A percentile compares a stretch with the other conserved stretches of the same genome.
Evolutionary conservation across 2,797 vertebrate species (phyloP).

Genomic region (Chromobotia macracanthus): DNA sequence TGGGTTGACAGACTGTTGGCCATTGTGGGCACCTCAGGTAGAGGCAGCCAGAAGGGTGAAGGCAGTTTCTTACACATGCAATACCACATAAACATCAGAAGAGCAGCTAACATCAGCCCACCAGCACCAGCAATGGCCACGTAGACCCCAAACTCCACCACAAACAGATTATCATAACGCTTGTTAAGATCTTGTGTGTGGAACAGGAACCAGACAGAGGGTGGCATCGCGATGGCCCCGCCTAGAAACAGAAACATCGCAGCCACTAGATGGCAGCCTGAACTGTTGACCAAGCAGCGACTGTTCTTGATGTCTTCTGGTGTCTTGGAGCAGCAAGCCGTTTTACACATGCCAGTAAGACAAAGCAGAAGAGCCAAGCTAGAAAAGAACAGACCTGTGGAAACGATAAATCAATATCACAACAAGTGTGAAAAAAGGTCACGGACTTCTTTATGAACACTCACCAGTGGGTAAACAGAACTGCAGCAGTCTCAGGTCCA

Average conservation of each 20-base stretch:
- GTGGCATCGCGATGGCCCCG: conserved; percentile 85
- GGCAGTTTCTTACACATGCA: conserved; percentile 94
- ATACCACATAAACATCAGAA: conserved; percentile 93
- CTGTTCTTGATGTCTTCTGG: conserved; percentile 86
- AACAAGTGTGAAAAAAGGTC: not conserved
- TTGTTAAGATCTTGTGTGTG: conserved; percentile 87
- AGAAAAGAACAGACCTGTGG: conserved; percentile 79
- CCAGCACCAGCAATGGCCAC: conserved; percentile 92
- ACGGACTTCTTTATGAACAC: conserved; percentile 60
- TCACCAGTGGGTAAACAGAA: conserved; percentile 88
- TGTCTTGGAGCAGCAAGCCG: conserved; percentile 87
- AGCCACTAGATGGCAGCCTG: conserved; percentile 93
- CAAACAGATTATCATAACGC: conserved; percentile 86
- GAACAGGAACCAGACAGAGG: conserved; percentile 93
- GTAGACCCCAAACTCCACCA: conserved; percentile 89
- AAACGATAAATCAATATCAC: not conserved
- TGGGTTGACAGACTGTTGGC: conserved; percentile 72
- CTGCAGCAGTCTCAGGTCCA: conserved; percentile 94
- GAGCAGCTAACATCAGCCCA: conserved; percentile 85
- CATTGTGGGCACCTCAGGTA: conserved; percentile 75
- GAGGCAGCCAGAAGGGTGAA: conserved; percentile 94
- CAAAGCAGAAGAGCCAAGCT: conserved; percentile 86
- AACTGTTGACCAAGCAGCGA: conserved; percentile 89
- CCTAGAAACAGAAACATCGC: conserved; percentile 88
- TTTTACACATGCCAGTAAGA: conserved; percentile 94